These are phyloP conservation scores for Pterocles burchelli DNA, from an alignment of 2,113 vertebrate genomes.

Conservation along the genomic window DNA sequence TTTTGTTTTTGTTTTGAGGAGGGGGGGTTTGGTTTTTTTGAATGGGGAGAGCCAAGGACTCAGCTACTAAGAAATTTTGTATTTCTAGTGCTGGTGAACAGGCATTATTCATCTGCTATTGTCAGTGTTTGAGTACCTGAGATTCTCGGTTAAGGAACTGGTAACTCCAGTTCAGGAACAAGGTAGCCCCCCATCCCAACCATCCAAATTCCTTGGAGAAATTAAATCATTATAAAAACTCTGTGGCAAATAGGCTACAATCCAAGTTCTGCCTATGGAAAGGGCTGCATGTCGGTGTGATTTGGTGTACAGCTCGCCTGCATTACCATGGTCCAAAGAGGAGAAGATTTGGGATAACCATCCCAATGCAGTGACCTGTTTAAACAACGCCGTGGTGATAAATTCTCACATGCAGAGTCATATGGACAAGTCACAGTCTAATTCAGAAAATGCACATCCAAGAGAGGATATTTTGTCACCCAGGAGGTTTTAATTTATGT, in stretches of 20 bases:
- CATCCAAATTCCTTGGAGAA: background rate
- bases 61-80: background rate
- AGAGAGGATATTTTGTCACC: background rate
- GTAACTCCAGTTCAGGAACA: background rate
- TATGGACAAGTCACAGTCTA: background rate
- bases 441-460: background rate
- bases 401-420: background rate
- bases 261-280: background rate
- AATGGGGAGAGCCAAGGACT: background rate
- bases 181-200: too few species aligned
- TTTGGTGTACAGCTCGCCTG: background rate
- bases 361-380: background rate
- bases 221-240: background rate
- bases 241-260: background rate
- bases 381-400: background rate
- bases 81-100: background rate
- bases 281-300: fast-evolving
- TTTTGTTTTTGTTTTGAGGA: too few species aligned
- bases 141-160: background rate
- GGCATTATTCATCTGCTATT: background rate
- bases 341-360: background rate
- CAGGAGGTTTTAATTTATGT: conserved; percentile 11
- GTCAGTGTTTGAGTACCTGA: background rate
- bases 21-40: background rate
- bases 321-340: background rate